phyloP scores from a whole-genome alignment of 2,888 invertebrate species.

The Acanthosepion esculentum region DNA sequence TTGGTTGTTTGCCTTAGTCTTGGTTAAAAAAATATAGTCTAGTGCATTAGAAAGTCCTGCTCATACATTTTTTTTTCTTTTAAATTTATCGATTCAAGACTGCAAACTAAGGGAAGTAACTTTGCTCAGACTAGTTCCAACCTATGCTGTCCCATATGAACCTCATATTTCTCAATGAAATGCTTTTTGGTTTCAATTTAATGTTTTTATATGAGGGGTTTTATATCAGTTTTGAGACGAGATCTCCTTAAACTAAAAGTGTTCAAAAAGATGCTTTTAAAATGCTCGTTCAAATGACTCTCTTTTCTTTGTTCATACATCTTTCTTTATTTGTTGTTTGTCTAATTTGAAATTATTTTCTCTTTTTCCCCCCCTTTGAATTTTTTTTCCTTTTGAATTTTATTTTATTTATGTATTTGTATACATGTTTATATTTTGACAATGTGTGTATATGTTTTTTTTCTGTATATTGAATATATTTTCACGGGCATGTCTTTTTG shows the following conservation, averaged over 20 bases:
- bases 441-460: not conserved
- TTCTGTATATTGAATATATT: not conserved
- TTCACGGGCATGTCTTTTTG: not conserved
- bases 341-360: not conserved
- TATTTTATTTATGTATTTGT: not conserved
- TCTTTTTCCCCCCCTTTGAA: not conserved
- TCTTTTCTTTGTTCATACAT: not conserved
- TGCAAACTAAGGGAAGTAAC: no score
- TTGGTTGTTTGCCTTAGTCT: no score
- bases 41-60: no score
- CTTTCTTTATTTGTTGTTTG: not conserved
- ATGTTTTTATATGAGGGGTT: not conserved
- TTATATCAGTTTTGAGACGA: slow-evolving; percentile 2
- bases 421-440: no score
- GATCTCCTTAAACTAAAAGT: not conserved
- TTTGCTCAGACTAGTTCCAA: not conserved
- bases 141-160: not conserved
- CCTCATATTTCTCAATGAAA: not conserved
- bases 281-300: not conserved
- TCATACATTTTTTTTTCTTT: no score
- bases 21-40: no score
- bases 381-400: not conserved
- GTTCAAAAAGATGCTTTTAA: not conserved
- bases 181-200: not conserved
- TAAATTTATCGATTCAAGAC: no score